Evolutionary conservation across 2,888 invertebrate genomes (phyloP).

Genomic region (Callyntrura guangdongensis): DNA sequence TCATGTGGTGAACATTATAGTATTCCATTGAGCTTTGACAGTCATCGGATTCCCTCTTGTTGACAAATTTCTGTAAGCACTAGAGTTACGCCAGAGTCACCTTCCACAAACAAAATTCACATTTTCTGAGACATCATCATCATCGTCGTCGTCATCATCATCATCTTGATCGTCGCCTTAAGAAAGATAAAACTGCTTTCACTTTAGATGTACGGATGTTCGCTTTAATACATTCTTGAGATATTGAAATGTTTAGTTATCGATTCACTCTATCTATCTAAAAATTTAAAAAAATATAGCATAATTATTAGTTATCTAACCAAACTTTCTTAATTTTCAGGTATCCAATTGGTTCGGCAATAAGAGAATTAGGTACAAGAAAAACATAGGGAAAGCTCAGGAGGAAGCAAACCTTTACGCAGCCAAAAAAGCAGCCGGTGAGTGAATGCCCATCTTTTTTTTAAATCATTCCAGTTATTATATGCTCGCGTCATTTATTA

Average conservation of each 20-base stretch:
- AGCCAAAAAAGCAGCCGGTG: slow-evolving; percentile 98
- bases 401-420: slow-evolving; percentile 99
- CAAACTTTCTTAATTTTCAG: slow-evolving; percentile 87
- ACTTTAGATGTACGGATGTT: not conserved
- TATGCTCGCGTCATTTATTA: not conserved
- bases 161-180: not conserved
- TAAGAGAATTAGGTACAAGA: slow-evolving; percentile 99
- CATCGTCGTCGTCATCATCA: slow-evolving; percentile 7
- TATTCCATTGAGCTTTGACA: slow-evolving; percentile 63
- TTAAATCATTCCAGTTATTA: not conserved
- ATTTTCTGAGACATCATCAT: slow-evolving; percentile 29
- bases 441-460: slow-evolving; percentile 85
- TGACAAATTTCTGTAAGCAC: slow-evolving; percentile 67
- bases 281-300: not conserved
- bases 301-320: not conserved
- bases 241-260: slow-evolving; percentile 34
- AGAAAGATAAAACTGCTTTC: slow-evolving; percentile 47
- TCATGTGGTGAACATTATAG: slow-evolving; percentile 66
- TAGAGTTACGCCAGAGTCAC: slow-evolving; percentile 35
- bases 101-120: slow-evolving; percentile 50
- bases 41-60: slow-evolving; percentile 48
- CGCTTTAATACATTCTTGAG: not conserved
- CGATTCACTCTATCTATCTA: not conserved
- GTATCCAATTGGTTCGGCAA: slow-evolving; percentile 99
- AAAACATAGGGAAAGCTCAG: slow-evolving; percentile 99